Conservation (phyloP, 2,888 invertebrate species). For the Noctua fimbriata region DNA sequence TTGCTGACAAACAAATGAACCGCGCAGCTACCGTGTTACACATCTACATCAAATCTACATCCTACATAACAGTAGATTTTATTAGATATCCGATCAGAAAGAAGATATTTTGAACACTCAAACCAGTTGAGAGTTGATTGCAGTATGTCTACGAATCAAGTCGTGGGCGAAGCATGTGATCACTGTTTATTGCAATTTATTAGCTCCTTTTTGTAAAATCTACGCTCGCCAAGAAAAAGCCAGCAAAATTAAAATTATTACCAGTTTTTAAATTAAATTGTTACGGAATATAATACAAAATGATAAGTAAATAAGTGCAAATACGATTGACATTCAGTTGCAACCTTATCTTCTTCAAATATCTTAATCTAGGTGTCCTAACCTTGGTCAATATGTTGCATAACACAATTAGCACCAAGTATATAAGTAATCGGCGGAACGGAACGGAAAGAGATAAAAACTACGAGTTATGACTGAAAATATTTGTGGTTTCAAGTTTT, state of each 20-base stretch:
- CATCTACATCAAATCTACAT: no score
- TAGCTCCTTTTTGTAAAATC: no score
- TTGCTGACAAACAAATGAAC: no score
- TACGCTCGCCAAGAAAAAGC: not conserved
- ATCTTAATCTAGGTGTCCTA: slow-evolving; percentile 42
- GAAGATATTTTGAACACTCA: not conserved
- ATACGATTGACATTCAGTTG: slow-evolving; percentile 15
- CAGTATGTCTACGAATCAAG: not conserved
- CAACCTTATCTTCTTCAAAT: slow-evolving; percentile 46
- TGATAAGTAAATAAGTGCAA: slow-evolving; percentile 10
- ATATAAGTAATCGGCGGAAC: slow-evolving; percentile 12
- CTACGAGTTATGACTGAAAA: not conserved
- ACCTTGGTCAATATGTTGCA: slow-evolving; percentile 35
- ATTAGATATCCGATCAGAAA: no score
- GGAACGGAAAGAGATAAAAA: slow-evolving; percentile 6
- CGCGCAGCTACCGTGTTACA: no score
- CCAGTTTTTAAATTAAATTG: not conserved
- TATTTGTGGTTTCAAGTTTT: not conserved
- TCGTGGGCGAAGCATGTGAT: not conserved
- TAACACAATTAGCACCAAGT: slow-evolving; percentile 18
- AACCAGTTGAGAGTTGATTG: not conserved
- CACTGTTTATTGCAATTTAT: no score
- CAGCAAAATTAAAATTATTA: not conserved
- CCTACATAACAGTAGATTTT: no score
- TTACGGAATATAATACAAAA: not conserved